phyloP scores from a whole-genome alignment of 2,797 vertebrate genomes.

The Myotis pilosus region DNA sequence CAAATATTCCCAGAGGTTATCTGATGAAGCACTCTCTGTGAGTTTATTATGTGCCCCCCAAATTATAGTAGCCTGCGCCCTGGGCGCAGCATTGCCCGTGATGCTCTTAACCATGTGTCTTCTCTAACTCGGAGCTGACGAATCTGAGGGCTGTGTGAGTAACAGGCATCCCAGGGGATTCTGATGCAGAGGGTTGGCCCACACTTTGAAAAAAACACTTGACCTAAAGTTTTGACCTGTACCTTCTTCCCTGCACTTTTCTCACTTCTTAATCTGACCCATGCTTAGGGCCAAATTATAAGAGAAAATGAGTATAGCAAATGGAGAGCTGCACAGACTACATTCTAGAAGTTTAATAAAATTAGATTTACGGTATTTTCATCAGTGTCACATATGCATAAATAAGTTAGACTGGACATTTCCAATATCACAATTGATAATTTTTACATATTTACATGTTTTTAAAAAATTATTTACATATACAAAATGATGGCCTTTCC shows the following conservation, averaged over 20 bases:
- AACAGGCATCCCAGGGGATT: neutral
- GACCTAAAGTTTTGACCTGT: neutral
- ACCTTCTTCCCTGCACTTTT: neutral
- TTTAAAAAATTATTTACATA: neutral
- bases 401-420: neutral
- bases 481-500: neutral
- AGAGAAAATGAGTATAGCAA: neutral
- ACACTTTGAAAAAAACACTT: neutral
- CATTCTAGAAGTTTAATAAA: neutral
- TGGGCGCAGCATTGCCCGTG: too few relatives aligned
- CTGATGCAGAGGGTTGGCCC: neutral
- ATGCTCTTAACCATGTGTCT: neutral
- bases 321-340: neutral
- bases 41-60: neutral
- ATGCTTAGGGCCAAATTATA: neutral
- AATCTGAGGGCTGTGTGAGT: neutral
- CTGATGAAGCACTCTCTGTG: neutral
- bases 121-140: neutral
- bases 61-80: too few relatives aligned
- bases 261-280: neutral
- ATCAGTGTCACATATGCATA: neutral
- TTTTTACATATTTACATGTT: neutral
- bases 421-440: neutral
- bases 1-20: neutral
- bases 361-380: neutral